Conservation (phyloP, 2,888 invertebrate species). For the Amblyjoppa proteus region DNA sequence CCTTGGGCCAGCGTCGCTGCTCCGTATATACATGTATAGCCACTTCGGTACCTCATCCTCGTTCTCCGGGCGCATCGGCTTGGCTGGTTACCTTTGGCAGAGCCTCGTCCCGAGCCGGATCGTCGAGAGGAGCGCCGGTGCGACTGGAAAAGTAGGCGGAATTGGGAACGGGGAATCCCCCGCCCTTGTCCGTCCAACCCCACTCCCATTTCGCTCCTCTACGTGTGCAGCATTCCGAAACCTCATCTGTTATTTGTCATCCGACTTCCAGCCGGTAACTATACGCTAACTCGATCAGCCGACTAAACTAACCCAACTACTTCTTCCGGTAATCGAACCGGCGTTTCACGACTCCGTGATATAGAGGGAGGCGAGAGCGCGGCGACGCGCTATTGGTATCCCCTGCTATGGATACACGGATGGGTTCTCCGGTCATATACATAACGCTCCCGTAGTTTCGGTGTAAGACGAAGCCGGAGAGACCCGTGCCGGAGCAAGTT, state of each 20-base stretch:
- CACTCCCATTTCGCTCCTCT: conserved; percentile 62
- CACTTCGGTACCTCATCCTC: conserved; percentile 15
- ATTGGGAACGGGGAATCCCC: conserved; percentile 42
- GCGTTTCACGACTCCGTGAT: conserved; percentile 68
- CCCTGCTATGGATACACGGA: conserved; percentile 1
- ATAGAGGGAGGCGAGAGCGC: conserved; percentile 34
- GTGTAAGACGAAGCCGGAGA: neutral
- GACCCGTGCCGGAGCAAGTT: neutral
- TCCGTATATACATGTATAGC: conserved; percentile 23
- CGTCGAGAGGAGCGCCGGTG: conserved; percentile 16
- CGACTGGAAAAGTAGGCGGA: conserved; percentile 43
- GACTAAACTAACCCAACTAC: conserved; percentile 78
- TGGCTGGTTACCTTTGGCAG: conserved; percentile 73
- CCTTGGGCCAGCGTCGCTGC: neutral
- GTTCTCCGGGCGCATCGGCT: conserved; percentile 22
- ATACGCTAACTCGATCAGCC: conserved; percentile 79
- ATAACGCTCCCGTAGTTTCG: neutral
- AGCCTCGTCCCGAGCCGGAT: conserved; percentile 51
- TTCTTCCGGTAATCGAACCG: conserved; percentile 77
- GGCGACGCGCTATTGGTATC: neutral
- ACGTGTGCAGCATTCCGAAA: conserved; percentile 80
- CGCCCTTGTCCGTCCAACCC: conserved; percentile 11
- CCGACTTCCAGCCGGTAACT: conserved; percentile 76
- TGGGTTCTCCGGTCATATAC: neutral
- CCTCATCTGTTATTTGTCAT: conserved; percentile 81